These are phyloP conservation scores for Cyphomyrmex costatus DNA, from an alignment of 1,140 invertebrate species.

Conservation along the genomic window DNA sequence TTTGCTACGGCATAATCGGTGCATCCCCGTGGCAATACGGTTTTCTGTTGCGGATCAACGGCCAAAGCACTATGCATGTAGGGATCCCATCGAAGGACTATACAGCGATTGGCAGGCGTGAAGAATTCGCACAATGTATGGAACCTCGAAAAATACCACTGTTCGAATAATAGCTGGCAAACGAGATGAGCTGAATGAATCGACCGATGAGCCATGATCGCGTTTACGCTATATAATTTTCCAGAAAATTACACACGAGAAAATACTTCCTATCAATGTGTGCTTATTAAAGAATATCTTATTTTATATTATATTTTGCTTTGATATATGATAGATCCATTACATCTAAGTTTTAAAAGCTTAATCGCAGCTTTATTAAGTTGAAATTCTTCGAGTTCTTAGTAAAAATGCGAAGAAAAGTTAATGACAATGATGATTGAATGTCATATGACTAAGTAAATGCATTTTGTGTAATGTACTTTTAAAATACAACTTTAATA, in stretches of 20 bases:
- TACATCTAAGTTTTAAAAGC: neutral
- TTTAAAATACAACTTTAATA: too few species aligned
- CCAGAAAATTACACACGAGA: constrained; percentile 56
- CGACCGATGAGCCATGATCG: constrained; percentile 63
- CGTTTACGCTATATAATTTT: constrained; percentile 58
- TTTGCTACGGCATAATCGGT: constrained; percentile 52
- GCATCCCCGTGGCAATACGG: constrained; percentile 74
- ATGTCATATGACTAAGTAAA: too few species aligned
- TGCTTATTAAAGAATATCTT: neutral
- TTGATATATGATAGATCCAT: neutral
- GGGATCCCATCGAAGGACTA: constrained; percentile 29
- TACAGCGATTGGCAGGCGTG: constrained; percentile 83
- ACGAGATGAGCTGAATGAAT: constrained; percentile 73
- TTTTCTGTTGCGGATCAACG: constrained; percentile 64
- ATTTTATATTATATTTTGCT: neutral
- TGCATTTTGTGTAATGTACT: too few species aligned
- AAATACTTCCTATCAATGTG: constrained; percentile 4
- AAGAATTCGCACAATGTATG: constrained; percentile 83
- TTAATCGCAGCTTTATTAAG: neutral
- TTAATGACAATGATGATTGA: too few species aligned
- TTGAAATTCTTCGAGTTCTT: neutral
- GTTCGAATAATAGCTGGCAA: constrained; percentile 79
- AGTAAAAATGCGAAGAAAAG: neutral
- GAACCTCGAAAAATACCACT: constrained; percentile 79
- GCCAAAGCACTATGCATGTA: neutral